Evolutionary conservation across 2,113 vertebrate genomes (phyloP).

Genomic region (Neoarius graeffei): DNA sequence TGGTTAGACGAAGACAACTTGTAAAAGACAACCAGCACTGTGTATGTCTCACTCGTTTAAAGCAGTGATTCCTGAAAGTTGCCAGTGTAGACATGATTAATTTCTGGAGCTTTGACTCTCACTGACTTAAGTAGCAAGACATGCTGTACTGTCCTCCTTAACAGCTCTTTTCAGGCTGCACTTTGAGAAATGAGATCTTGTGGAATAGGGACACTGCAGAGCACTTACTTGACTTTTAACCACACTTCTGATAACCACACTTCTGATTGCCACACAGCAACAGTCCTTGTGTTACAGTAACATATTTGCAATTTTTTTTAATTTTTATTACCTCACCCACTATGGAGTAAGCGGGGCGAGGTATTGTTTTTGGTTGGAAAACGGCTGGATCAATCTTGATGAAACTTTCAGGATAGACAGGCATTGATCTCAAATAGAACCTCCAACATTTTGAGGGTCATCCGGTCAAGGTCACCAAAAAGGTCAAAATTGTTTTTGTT

Average conservation of each 20-base stretch:
- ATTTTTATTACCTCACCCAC: too few relatives aligned
- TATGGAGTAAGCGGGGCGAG: too few relatives aligned
- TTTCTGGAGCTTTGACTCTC: neutral
- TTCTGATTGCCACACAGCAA: neutral
- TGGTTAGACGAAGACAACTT: neutral
- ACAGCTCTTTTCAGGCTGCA: neutral
- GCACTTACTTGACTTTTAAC: slow-evolving; percentile 18
- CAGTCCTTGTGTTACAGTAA: neutral
- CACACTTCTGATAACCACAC: neutral
- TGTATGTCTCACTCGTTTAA: neutral
- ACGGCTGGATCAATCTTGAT: too few relatives aligned
- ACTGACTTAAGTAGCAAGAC: neutral
- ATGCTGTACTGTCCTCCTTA: neutral
- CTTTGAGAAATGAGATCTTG: slow-evolving; percentile 11
- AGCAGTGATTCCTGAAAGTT: neutral
- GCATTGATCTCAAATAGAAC: too few relatives aligned
- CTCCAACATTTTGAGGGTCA: too few relatives aligned
- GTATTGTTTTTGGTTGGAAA: too few relatives aligned
- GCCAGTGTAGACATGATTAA: neutral
- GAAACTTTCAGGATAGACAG: too few relatives aligned
- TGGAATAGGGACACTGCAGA: neutral
- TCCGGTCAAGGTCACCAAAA: too few relatives aligned
- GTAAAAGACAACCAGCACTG: neutral
- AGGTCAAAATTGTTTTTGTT: too few relatives aligned
- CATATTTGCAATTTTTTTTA: too few relatives aligned